Evolutionary conservation across 2,888 invertebrate genomes (phyloP).

Genomic region (Sipha maydis): DNA sequence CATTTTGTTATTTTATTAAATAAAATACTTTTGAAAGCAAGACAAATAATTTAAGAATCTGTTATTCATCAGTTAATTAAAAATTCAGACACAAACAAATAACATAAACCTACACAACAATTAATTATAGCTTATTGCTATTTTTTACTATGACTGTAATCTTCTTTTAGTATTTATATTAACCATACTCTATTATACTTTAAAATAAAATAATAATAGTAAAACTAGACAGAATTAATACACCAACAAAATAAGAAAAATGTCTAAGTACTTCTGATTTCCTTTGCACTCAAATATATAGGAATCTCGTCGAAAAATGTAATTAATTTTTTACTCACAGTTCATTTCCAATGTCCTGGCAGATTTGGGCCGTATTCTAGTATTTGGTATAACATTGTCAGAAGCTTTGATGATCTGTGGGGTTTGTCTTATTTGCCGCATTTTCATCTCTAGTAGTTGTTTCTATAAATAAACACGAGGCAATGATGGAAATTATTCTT

Average conservation of each 20-base stretch:
- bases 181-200: not conserved
- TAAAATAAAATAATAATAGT: not conserved
- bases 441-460: slow-evolving; percentile 88
- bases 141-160: not conserved
- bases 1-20: not conserved
- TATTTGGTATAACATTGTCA: slow-evolving; percentile 69
- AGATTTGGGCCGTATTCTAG: slow-evolving; percentile 63
- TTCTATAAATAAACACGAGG: slow-evolving; percentile 72
- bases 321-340: slow-evolving; percentile 69
- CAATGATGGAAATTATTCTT: not conserved
- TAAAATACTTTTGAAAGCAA: not conserved
- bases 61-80: no score
- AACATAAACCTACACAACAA: no score
- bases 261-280: no score
- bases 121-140: no score
- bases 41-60: not conserved
- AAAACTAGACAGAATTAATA: no score
- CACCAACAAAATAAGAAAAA: no score
- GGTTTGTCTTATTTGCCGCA: slow-evolving; percentile 85
- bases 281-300: no score
- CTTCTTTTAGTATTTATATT: not conserved
- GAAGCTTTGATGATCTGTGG: slow-evolving; percentile 89
- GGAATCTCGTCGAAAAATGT: no score
- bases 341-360: slow-evolving; percentile 73
- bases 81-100: no score